Evolutionary conservation across 2,797 vertebrate genomes (phyloP), one percentile per base, ranked within the genome.

Genomic region (Poecilia gillii): DNA sequence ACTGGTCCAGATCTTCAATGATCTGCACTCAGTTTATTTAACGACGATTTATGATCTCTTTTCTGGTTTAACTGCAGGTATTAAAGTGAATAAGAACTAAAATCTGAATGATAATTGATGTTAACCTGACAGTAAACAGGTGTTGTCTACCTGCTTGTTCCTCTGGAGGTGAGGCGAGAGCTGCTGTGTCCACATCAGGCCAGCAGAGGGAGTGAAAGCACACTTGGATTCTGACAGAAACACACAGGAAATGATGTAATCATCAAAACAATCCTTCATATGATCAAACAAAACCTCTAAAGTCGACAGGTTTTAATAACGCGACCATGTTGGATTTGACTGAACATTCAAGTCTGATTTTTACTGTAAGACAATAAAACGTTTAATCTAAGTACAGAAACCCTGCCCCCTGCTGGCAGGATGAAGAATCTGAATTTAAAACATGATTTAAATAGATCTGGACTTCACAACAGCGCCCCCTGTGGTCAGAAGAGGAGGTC

Each of bases 121-220:
- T 66, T 2, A 23, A 18, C 33, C 6, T 23, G 7, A 36, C 8
- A 23, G 6, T 66, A 11, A 25, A 23, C 18, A 73, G 46, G 20
- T 13, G 18, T 31, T 47, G n/a, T 75, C 83, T 55, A 99, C 98
- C 98, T 98, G 97, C 84, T 97, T 96, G 90, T 99, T 99, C 85
- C 95, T 95, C 88, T 97, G 97, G 25, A 99, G 96, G 83, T 99
- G 97, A 72, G 96, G 97, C 3, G 96, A 97, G 4, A 98, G 91
- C 73, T 96, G 95, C 49, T 96, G 92, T 2, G 91, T 92, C 96
- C 97, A 97, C 1, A 82, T 88, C 46, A 33, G 45, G 51, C 78
- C 85, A 80, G 87, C 68, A 72, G 88, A 74, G 11, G 90, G 76
- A 1, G 73, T 72, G 2, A 81, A 75, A 12, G 59, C 74, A 75